Evolutionary conservation across 2,113 vertebrate species (phyloP), one percentile per base, ranked within the genome.

Genomic region (Leucopsar rothschildi): DNA sequence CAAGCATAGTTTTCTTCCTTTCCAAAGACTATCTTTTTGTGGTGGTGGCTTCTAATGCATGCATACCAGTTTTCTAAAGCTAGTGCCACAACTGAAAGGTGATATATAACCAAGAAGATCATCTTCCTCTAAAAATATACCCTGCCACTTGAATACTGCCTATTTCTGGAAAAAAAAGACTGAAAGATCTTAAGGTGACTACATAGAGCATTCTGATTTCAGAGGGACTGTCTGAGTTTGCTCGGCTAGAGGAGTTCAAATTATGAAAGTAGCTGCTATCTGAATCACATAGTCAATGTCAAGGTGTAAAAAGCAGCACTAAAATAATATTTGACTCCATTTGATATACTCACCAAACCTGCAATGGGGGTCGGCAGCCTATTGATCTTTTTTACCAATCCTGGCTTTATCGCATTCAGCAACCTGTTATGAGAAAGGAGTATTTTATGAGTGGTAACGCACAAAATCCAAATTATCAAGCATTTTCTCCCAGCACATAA

Each of bases 361-460:
- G 99, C 99, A 93, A 99, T 98, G 70, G 99, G 99, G 77, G 99
- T 99, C 10, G 98, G 98, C 85, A 99, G 98, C 97, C 99, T 98
- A 96, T 99, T 99, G 97, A 99, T 99, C 98, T 99, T 99, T 98
- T 98, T 99, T 95, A 99, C 98, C 96, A 99, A 97, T 93, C 99
- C 98, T 1, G 99, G 99, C 96, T 99, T 99, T 97, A 99, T 99
- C 27, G 98, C 98, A 96, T 99, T 99, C 98, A 99, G 98, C 97
- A 99, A 98, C 98, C 99, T 99, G 97, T 96, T 92, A 97, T 1
- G 28, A 98, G 82, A 98, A 97, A 97, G 53, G 81, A 92, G 44
- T 20, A 60, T 59, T 93, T 77, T 55, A 83, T 95, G 66, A 95
- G 82, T 70, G 5, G 31, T 27, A 78, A 60, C 11, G 92, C 82